These are phyloP conservation scores for Thunnus maccoyii DNA, from an alignment of 2,113 vertebrate genomes.

Conservation along the genomic window DNA sequence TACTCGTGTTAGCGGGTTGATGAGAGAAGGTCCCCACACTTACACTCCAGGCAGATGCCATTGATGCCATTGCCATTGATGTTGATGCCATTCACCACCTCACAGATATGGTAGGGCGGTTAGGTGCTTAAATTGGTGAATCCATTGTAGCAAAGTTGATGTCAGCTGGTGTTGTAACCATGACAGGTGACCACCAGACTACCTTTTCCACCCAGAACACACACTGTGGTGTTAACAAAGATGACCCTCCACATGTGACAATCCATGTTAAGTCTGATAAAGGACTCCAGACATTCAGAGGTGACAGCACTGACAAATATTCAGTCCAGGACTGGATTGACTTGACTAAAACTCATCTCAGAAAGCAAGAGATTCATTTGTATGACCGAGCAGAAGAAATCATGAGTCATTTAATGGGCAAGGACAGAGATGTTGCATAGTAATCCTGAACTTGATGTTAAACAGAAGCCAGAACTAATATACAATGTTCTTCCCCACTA, in stretches of 20 bases:
- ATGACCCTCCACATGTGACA: conserved; percentile 1
- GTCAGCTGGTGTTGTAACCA: conserved; percentile 34
- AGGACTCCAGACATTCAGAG: conserved; percentile 4
- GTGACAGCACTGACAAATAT: conserved; percentile 23
- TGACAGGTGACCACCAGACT: not conserved
- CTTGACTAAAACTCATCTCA: conserved; percentile 21
- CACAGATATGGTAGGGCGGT: conserved; percentile 25
- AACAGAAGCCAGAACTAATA: not conserved
- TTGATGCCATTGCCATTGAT: not conserved
- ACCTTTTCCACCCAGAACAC: not conserved
- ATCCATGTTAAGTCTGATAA: conserved; percentile 19
- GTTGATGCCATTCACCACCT: not conserved
- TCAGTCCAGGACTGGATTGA: conserved; percentile 27
- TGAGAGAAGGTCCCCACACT: not conserved
- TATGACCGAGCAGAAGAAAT: conserved; percentile 14
- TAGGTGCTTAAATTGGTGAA: conserved; percentile 21
- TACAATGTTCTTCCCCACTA: conserved; percentile 1
- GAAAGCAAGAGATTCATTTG: not conserved
- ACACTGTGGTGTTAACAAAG: not conserved
- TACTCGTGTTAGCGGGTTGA: not conserved
- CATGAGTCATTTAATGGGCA: conserved; percentile 14
- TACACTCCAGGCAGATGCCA: not conserved
- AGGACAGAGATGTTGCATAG: conserved; percentile 31
- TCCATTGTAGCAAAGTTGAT: conserved; percentile 25
- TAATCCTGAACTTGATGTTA: conserved; percentile 2